Conservation (phyloP, 2,113 vertebrate species). For the Heterotilapia buettikoferi region DNA sequence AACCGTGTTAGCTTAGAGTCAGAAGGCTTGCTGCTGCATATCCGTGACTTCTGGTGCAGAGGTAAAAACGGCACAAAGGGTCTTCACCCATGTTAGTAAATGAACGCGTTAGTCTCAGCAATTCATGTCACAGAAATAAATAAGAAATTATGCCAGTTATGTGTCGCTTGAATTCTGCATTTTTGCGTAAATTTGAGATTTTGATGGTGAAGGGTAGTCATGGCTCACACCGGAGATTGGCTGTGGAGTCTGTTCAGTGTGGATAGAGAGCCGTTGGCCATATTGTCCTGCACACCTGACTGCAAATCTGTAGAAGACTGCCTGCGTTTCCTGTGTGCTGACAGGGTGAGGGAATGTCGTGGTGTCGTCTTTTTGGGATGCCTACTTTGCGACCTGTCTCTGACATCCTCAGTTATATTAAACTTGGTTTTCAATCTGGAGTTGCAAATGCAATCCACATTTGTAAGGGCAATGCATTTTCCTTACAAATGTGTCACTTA, state of each 20-base stretch:
- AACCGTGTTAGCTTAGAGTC: conserved; percentile 25
- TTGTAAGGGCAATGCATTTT: not conserved
- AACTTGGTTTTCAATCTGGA: not conserved
- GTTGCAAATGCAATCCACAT: not conserved
- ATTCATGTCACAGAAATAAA: not conserved
- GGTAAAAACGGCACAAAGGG: not conserved
- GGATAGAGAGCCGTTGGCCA: not conserved
- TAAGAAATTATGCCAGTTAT: not conserved
- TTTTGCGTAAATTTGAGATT: not conserved
- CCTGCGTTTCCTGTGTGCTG: not conserved
- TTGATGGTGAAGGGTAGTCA: not conserved
- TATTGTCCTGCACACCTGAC: not conserved
- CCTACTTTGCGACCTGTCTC: not conserved
- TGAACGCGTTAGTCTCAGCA: not conserved
- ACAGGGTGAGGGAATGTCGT: not conserved
- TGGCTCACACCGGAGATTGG: not conserved
- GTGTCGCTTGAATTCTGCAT: not conserved
- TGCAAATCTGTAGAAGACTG: not conserved
- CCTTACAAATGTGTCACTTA: not conserved
- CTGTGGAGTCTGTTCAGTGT: not conserved
- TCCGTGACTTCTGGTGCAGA: not conserved
- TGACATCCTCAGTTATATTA: not conserved
- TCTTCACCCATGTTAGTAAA: not conserved
- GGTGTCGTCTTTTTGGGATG: not conserved
- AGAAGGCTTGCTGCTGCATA: not conserved